These are phyloP conservation scores for Bombus waltoni DNA, from an alignment of 1,140 invertebrate genomes.

Conservation along the genomic window DNA sequence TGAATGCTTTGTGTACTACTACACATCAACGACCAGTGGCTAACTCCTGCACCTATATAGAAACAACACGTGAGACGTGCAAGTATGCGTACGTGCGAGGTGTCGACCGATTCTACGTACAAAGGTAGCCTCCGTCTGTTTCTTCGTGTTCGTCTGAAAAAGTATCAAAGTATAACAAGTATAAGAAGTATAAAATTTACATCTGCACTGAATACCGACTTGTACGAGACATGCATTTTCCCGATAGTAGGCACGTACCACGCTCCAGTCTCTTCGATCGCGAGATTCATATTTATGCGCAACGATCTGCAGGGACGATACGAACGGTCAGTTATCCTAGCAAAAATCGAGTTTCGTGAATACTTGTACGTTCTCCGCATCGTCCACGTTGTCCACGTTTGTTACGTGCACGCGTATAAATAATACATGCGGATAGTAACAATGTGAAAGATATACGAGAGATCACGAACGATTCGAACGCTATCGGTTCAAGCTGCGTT, in stretches of 20 bases:
- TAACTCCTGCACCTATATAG: constrained; percentile 68
- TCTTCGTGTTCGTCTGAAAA: not conserved
- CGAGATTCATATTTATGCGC: not conserved
- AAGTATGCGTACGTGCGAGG: not conserved
- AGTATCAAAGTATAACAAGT: too few relatives aligned
- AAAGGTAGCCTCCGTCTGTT: not conserved
- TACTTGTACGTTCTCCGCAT: not conserved
- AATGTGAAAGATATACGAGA: not conserved
- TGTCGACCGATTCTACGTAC: not conserved
- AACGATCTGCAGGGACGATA: not conserved
- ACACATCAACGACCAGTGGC: constrained; percentile 53
- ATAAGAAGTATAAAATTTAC: not conserved
- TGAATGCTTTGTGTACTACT: constrained; percentile 55
- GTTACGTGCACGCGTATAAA: not conserved
- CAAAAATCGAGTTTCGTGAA: not conserved
- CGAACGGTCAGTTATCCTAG: not conserved
- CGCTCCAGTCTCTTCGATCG: not conserved
- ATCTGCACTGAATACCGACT: not conserved
- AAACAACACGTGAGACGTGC: constrained; percentile 59
- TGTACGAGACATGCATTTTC: not conserved
- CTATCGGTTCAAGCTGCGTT: not conserved
- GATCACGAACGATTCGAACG: too few relatives aligned
- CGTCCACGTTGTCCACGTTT: not conserved
- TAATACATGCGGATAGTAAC: not conserved
- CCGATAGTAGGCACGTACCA: not conserved